phyloP scores from a whole-genome alignment of 2,888 invertebrate species.

The Drosophila basisetae region DNA sequence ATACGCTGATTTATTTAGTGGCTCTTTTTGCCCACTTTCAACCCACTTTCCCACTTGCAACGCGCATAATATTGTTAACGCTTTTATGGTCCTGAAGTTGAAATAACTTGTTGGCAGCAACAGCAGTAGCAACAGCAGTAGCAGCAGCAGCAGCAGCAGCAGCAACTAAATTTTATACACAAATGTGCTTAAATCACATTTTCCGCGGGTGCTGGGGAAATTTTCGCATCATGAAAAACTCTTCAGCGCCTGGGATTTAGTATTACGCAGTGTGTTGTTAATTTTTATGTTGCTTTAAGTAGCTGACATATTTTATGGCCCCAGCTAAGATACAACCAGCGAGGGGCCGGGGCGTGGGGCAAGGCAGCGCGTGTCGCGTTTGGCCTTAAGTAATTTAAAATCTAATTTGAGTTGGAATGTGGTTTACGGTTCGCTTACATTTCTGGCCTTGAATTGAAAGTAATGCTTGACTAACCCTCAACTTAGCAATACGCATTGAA shows the following conservation, averaged over 20 bases:
- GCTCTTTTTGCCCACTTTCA: conserved; percentile 17
- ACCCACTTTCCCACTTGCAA: conserved; percentile 29
- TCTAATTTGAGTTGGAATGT: conserved; percentile 55
- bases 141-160: not conserved
- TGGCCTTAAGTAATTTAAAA: conserved; percentile 59
- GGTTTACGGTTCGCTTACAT: conserved; percentile 37
- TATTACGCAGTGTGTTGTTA: conserved; percentile 58
- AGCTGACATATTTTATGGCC: conserved; percentile 62
- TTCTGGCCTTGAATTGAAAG: conserved; percentile 35
- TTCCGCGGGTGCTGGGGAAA: conserved; percentile 1
- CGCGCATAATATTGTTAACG: conserved; percentile 59
- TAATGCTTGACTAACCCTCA: conserved; percentile 24
- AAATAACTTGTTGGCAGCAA: conserved; percentile 58
- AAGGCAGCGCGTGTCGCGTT: not conserved
- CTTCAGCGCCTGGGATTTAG: conserved; percentile 20
- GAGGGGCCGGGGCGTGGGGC: not conserved
- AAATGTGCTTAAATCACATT: conserved; percentile 62
- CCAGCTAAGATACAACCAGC: conserved; percentile 10
- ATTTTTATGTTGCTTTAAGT: conserved; percentile 65
- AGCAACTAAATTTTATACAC: conserved; percentile 56
- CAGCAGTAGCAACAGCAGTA: not conserved
- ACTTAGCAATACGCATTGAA: conserved; percentile 14
- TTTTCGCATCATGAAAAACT: conserved; percentile 18
- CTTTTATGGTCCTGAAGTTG: conserved; percentile 58
- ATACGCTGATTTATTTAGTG: conserved; percentile 64